phyloP scores from a whole-genome alignment of 2,797 vertebrate species.

The Anguilla marmorata region DNA sequence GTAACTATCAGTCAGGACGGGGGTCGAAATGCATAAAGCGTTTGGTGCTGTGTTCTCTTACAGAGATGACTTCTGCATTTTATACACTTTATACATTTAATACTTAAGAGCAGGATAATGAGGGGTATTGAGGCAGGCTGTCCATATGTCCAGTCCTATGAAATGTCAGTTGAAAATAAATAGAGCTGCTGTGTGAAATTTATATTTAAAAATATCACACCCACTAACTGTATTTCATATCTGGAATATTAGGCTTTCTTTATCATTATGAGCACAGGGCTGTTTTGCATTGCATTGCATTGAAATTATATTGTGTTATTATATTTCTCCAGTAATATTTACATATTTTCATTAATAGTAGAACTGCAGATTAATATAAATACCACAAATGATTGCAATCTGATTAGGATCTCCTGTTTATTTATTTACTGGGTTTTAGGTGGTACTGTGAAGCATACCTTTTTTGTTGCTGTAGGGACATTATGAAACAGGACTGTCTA shows the following conservation, averaged over 20 bases:
- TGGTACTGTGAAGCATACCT: background rate
- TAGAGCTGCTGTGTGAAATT: background rate
- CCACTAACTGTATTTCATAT: background rate
- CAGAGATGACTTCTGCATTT: background rate
- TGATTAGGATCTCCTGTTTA: background rate
- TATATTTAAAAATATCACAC: background rate
- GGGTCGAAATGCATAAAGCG: background rate
- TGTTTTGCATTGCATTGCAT: background rate
- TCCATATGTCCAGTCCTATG: background rate
- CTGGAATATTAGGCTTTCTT: background rate
- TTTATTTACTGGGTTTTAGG: background rate
- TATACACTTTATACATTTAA: background rate
- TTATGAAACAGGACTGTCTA: background rate
- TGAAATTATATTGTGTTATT: background rate
- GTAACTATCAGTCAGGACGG: slow-evolving; percentile 82
- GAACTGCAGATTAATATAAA: background rate
- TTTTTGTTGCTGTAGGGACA: background rate
- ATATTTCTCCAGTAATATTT: background rate
- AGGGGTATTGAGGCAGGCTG: background rate
- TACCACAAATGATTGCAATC: background rate
- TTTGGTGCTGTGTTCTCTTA: background rate
- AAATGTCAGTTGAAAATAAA: background rate
- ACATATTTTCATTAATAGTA: background rate
- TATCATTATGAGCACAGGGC: background rate
- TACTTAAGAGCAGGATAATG: background rate